Evolutionary conservation across 2,797 vertebrate species (phyloP).

Genomic region (Enteromius anoplus): DNA sequence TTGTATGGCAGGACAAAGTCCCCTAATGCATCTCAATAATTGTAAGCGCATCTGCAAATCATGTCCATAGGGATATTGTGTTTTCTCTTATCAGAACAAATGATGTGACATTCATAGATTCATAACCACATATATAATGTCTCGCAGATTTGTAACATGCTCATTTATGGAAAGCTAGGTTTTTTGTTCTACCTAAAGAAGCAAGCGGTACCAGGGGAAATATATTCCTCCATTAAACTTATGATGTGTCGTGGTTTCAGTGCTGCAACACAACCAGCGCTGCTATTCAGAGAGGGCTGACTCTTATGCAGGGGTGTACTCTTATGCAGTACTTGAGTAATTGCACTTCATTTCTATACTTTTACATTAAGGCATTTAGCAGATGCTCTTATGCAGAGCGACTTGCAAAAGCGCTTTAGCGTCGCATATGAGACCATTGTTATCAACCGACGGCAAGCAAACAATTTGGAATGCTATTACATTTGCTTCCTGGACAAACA

Average conservation of each 20-base stretch:
- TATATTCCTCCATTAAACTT: constrained; percentile 22
- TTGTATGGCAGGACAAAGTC: constrained; percentile 12
- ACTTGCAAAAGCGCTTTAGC: constrained; percentile 3
- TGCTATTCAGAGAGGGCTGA: constrained; percentile 22
- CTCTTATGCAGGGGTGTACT: constrained; percentile 4
- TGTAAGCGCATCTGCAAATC: constrained; percentile 11
- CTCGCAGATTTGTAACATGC: constrained; percentile 26
- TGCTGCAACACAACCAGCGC: constrained; percentile 4
- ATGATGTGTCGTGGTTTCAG: constrained; percentile 11
- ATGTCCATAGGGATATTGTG: constrained; percentile 12
- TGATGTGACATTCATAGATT: constrained; percentile 18
- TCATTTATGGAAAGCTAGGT: constrained; percentile 25
- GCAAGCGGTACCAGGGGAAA: constrained; percentile 37
- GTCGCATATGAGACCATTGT: neutral
- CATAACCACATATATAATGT: constrained; percentile 27
- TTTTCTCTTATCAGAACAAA: constrained; percentile 22
- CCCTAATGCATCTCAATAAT: constrained; percentile 18
- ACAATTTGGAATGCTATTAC: constrained; percentile 4
- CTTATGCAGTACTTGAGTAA: neutral
- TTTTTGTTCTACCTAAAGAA: constrained; percentile 26
- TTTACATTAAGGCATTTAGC: constrained; percentile 37
- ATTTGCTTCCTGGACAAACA: constrained; percentile 8
- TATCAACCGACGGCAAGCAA: constrained; percentile 17
- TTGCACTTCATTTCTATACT: constrained; percentile 18
- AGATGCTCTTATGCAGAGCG: neutral